Evolutionary conservation across 2,797 vertebrate species (phyloP), one percentile per base, ranked within the genome.

Genomic region (Sebastes oblongus): DNA sequence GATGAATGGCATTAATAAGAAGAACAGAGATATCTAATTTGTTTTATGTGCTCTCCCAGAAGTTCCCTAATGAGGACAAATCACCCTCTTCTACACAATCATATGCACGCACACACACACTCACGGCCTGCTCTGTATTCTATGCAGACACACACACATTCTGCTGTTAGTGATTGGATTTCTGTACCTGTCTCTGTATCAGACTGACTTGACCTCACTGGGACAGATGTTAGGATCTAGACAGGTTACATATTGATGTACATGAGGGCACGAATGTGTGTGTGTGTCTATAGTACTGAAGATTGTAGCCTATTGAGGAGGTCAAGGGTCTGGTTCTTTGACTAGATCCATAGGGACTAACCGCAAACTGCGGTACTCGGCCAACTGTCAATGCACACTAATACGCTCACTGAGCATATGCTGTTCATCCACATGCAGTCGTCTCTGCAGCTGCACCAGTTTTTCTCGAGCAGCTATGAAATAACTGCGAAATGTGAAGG

Each of bases 61-160:
- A 16, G 8, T 39, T 61, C 20, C 46, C 59, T 76, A 55, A 84
- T 70, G 32, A 52, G 34, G 60, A 71, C 62, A 80, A 78, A 59
- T 72, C 29, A 50, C 4, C 50, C 2, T 56, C 12, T 39, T 30
- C 14, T 27, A 18, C 18, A 54, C 20, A 69, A 32, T 70, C 16
- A 60, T 14, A 30, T 42, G 8, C 30, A 46, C 34, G 30, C 34
- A 58, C 42, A 29, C 54, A 24, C 13, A 32, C n/a, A 16, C 13
- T 52, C 12, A 27, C 13, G 3, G 8, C n/a, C 54, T 55, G 14
- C 22, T 71, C 46, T 50, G 55, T 77, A 68, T 64, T 68, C 52
- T 20, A n/a, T 10, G 32, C n/a, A 16, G 13, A 66, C 12, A 27
- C 24, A 34, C 29, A 6, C n/a, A 6, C 50, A 12, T 8, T 64